Evolutionary conservation across 2,797 vertebrate genomes (phyloP).

Genomic region (Eulemur mongoz): DNA sequence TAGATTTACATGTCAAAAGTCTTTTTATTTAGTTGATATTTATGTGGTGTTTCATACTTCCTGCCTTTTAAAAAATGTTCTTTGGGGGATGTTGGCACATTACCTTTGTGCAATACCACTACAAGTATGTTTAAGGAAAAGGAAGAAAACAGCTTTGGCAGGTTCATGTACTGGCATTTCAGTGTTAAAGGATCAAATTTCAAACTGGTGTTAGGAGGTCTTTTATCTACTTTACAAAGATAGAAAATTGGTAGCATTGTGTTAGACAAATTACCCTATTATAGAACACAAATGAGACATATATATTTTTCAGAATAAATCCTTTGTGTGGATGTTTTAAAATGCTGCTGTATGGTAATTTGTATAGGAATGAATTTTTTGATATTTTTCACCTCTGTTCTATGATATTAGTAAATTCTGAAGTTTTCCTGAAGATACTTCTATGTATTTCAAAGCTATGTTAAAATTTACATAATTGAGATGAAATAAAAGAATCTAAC

Average conservation of each 20-base stretch:
- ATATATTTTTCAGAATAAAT: not conserved
- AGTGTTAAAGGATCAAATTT: slow-evolving; percentile 51
- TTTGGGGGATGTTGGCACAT: slow-evolving; percentile 3
- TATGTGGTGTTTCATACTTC: slow-evolving; percentile 72
- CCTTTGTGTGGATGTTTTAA: not conserved
- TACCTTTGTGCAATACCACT: not conserved
- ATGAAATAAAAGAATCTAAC: not conserved
- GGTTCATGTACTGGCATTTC: slow-evolving; percentile 45
- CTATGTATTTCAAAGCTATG: not conserved
- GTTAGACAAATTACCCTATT: not conserved
- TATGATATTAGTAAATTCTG: not conserved
- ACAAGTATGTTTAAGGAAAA: slow-evolving; percentile 25
- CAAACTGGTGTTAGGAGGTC: not conserved
- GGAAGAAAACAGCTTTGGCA: not conserved
- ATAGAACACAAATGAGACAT: not conserved
- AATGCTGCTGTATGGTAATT: not conserved
- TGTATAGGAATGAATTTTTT: not conserved
- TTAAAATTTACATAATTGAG: not conserved
- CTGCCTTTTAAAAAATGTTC: slow-evolving; percentile 42
- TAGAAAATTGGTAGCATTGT: slow-evolving; percentile 41
- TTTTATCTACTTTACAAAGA: slow-evolving; percentile 66
- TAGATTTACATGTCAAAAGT: slow-evolving; percentile 41
- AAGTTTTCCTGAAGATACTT: not conserved
- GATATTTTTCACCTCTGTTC: not conserved
- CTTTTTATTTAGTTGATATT: slow-evolving; percentile 24